Evolutionary conservation across 2,113 vertebrate species (phyloP).

Genomic region (Cnemophilus loriae): DNA sequence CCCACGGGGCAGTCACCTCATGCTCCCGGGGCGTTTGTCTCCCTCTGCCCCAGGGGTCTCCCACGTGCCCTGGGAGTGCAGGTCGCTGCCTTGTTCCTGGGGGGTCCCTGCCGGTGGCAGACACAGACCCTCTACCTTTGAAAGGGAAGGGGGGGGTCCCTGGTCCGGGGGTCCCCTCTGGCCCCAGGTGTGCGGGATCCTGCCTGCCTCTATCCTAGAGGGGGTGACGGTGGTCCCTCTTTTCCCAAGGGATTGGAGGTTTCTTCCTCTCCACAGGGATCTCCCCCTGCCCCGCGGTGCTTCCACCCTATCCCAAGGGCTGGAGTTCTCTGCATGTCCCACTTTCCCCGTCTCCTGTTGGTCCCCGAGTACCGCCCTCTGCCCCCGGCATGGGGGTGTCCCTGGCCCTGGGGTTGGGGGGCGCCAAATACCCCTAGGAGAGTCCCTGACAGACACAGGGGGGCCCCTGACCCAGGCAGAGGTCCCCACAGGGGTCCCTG

Average conservation of each 20-base stretch:
- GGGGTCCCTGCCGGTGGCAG: background rate
- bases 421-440: too few species aligned
- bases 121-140: background rate
- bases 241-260: background rate
- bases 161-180: background rate
- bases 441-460: background rate
- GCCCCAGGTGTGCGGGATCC: background rate
- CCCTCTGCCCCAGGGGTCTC: background rate
- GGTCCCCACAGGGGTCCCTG: background rate
- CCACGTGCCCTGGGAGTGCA: too few species aligned
- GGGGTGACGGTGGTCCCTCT: background rate
- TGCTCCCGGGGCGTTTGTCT: background rate
- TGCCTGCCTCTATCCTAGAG: background rate
- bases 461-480: fast-evolving
- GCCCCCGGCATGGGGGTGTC: too few species aligned
- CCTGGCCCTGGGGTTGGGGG: fast-evolving
- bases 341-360: background rate
- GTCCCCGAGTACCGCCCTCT: too few species aligned
- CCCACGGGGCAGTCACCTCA: fast-evolving
- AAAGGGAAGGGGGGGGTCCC: too few species aligned
- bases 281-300: background rate
- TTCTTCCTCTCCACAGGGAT: background rate
- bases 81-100: background rate
- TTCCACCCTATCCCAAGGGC: background rate
- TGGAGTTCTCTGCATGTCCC: background rate